Evolutionary conservation across 1,140 invertebrate genomes (phyloP), one percentile per base, ranked within the genome.

Genomic region (Nymphalis io): DNA sequence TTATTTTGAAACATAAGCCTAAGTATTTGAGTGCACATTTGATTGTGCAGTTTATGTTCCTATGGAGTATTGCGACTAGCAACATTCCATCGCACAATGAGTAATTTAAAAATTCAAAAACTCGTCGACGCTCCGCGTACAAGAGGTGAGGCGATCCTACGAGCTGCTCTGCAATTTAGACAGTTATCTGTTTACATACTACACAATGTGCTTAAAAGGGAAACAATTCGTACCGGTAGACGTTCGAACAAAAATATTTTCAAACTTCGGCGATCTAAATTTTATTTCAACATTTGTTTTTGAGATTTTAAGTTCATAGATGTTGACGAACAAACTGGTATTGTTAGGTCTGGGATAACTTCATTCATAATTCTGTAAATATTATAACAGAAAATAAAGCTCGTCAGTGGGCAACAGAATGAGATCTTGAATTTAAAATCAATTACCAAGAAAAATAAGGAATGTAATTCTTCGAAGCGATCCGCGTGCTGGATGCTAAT

Each of bases 31-130:
- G 87, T 89, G 78, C 76, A 88, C 55, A 84, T 88, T 91, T 76
- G 74, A 83, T 82, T 83, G 81, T 68, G 61, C 51, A 62, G 60
- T 27, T 58, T 63, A 48, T 63, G 78, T 57, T 72, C 48, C 68
- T 84, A 79, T 60, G 80, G 74, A 72, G 63, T 63, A 72, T 77
- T 78, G 73, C 77, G 81, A 81, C 83, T 82, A 78, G 80, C 73
- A 82, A 79, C 83, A 89, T 92, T 88, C 89, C 90, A 90, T 90
- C 81, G 88, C 75, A 92, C 91, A 92, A 92, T 92, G 91, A 92
- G 90, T 91, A 92, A 91, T 92, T 92, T 92, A 92, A 92, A 92
- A 92, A 92, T 92, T 92, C 91, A 92, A 92, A 92, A 91, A 92
- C 89, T 89, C 90, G 89, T 90, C 83, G 87, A 82, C 85, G 71